These are phyloP conservation scores for Nerophis ophidion DNA, from an alignment of 2,113 vertebrate species.

Conservation along the genomic window DNA sequence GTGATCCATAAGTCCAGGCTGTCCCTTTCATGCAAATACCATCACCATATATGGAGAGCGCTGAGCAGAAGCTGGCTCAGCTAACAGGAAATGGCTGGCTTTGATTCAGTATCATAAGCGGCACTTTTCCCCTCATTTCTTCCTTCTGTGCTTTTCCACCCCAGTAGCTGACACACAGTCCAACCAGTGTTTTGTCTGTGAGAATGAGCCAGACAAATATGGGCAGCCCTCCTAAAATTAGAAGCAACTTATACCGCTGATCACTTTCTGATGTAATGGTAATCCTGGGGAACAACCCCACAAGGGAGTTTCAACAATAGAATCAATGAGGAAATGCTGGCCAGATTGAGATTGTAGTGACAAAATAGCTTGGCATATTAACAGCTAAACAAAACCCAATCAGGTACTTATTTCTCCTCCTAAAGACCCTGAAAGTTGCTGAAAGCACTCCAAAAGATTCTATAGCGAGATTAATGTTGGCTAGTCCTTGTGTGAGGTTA, in stretches of 20 bases:
- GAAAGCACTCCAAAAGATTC: not conserved
- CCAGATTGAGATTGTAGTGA: not conserved
- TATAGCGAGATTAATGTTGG: not conserved
- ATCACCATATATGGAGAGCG: constrained; percentile 76
- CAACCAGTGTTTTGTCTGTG: constrained; percentile 27
- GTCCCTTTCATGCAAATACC: constrained; percentile 77
- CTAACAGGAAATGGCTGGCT: constrained; percentile 76
- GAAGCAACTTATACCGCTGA: constrained; percentile 18
- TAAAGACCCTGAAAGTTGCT: too few relatives aligned
- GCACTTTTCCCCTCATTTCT: constrained; percentile 59
- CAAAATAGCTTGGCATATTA: not conserved
- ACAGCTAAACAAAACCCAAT: not conserved
- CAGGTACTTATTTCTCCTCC: not conserved
- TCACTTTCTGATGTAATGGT: constrained; percentile 3
- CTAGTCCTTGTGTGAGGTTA: constrained; percentile 25
- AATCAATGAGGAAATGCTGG: not conserved
- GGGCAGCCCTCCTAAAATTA: constrained; percentile 34
- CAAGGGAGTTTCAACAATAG: not conserved
- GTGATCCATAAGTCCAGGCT: constrained; percentile 65
- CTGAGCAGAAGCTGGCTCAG: constrained; percentile 55
- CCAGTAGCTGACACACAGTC: constrained; percentile 38
- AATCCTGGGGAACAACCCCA: constrained; percentile 1
- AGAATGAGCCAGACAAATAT: constrained; percentile 20
- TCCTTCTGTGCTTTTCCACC: constrained; percentile 43
- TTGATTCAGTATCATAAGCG: constrained; percentile 73